Percentiles rank a stretch among this genome's conserved stretches.
Conservation (phyloP, 2,113 vertebrate genomes). For the Bucco capensis region DNA sequence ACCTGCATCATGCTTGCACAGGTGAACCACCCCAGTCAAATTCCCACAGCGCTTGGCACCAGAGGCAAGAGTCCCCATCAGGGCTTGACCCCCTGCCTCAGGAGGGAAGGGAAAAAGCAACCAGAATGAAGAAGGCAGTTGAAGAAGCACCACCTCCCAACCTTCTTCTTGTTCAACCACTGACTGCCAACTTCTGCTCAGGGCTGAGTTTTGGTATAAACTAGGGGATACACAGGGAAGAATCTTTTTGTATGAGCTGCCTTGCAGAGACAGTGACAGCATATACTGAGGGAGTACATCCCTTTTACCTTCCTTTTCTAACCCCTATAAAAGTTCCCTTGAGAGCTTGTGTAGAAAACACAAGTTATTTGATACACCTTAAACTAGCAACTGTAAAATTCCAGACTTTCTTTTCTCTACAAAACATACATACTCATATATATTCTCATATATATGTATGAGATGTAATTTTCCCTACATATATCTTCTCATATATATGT, state of each 20-base stretch:
- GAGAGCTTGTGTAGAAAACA: not conserved
- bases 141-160: not conserved
- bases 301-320: not conserved
- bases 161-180: not conserved
- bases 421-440: not conserved
- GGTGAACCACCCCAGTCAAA: not conserved
- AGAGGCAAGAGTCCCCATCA: not conserved
- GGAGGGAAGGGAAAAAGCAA: not conserved
- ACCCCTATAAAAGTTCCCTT: not conserved
- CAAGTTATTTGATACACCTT: not conserved
- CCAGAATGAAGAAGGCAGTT: not conserved
- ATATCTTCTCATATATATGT: not conserved
- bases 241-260: not conserved
- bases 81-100: not conserved
- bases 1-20: fast-evolving
- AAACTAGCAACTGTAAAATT: not conserved
- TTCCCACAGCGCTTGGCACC: not conserved
- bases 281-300: not conserved
- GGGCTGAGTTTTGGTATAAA: not conserved
- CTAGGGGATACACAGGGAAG: not conserved
- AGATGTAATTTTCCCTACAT: no score
- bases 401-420: not conserved
- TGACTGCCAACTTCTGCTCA: not conserved
- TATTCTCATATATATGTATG: not conserved
- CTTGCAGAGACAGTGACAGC: not conserved